phyloP scores from a whole-genome alignment of 2,797 vertebrate genomes.

The Emys orbicularis region DNA sequence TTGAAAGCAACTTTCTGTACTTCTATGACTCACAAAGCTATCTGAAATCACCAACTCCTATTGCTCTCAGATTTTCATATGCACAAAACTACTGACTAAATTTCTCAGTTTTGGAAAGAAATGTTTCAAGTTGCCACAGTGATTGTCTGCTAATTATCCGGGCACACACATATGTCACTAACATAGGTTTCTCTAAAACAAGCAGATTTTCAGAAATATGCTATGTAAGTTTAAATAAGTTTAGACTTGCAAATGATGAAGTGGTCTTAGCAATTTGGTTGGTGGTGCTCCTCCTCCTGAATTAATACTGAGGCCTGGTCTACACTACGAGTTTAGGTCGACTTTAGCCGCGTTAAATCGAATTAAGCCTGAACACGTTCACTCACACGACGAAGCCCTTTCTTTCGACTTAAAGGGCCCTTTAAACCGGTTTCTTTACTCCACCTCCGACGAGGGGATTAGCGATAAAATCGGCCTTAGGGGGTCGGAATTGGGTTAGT shows the following conservation, averaged over 20 bases:
- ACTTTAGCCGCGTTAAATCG: too few species aligned
- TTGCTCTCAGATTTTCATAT: background rate
- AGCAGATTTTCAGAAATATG: background rate
- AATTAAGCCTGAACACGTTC: too few species aligned
- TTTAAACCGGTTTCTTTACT: too few species aligned
- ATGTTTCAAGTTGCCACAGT: conserved; percentile 16
- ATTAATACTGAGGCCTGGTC: too few species aligned
- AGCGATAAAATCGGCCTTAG: too few species aligned
- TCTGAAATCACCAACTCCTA: background rate
- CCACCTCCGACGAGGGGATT: too few species aligned
- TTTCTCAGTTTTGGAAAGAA: conserved; percentile 11
- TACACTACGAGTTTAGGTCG: too few species aligned
- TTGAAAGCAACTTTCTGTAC: background rate
- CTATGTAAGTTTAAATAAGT: background rate
- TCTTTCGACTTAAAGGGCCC: too few species aligned
- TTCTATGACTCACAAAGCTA: background rate
- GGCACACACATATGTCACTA: conserved; percentile 9
- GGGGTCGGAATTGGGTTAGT: too few species aligned
- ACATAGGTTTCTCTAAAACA: conserved; percentile 33
- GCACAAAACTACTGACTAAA: background rate
- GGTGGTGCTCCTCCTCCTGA: background rate
- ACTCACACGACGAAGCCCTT: too few species aligned
- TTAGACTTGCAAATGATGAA: conserved; percentile 12
- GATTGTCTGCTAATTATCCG: conserved; percentile 39
- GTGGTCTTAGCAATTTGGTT: background rate